These are phyloP conservation scores for Pseudococcus viburni DNA, from an alignment of 2,888 invertebrate species.

Conservation along the genomic window DNA sequence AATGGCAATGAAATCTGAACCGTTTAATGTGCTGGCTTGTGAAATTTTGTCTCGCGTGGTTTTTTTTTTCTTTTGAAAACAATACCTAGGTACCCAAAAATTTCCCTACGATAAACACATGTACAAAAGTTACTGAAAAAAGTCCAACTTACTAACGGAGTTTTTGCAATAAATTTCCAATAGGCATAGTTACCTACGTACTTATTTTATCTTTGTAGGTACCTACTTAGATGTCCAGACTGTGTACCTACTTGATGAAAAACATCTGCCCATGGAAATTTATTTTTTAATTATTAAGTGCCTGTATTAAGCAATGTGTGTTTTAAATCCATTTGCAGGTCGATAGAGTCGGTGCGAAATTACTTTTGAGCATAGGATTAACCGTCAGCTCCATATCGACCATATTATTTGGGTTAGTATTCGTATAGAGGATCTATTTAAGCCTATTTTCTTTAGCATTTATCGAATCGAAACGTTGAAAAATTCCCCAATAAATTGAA, in stretches of 20 bases:
- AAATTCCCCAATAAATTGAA: not conserved
- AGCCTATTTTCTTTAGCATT: not conserved
- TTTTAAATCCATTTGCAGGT: not conserved
- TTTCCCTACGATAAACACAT: too few relatives aligned
- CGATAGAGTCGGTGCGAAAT: constrained; percentile 71
- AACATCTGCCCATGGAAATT: too few relatives aligned
- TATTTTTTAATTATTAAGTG: too few relatives aligned
- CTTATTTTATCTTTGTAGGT: too few relatives aligned
- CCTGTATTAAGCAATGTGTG: not conserved
- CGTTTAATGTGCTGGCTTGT: not conserved
- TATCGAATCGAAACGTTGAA: not conserved
- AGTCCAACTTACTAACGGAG: too few relatives aligned
- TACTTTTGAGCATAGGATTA: constrained; percentile 72
- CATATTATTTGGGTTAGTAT: constrained; percentile 73
- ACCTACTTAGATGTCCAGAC: too few relatives aligned
- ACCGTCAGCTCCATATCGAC: constrained; percentile 72
- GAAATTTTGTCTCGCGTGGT: not conserved
- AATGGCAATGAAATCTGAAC: constrained; percentile 17
- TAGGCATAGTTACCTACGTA: too few relatives aligned
- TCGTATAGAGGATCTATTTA: constrained; percentile 10
- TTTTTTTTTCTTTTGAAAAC: not conserved
- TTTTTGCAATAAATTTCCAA: too few relatives aligned
- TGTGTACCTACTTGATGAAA: too few relatives aligned
- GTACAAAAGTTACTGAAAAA: too few relatives aligned
- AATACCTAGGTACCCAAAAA: too few relatives aligned